Evolutionary conservation across 2,888 invertebrate genomes (phyloP), one percentile per base, ranked within the genome.

Genomic region (Plusia festucae): DNA sequence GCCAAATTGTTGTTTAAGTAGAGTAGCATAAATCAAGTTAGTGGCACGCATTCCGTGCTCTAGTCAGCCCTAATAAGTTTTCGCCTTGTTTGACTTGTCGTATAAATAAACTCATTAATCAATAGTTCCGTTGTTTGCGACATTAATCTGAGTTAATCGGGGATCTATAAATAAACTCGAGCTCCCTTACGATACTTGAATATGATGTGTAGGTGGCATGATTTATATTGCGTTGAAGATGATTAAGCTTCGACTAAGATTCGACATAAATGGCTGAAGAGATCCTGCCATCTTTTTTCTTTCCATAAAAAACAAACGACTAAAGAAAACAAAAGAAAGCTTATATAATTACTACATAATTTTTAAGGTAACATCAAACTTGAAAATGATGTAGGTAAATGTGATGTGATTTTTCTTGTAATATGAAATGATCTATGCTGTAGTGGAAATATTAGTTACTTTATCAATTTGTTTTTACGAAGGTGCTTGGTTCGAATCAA

Each of bases 41-140:
- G 55, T 15, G 57, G 49, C 46, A 68, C 51, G 34, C 55, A 74
- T 78, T 78, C 69, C 75, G 40, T 32, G 44, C 16, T 40, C 32
- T 27, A 66, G n/a, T n/a, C n/a, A n/a, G 40, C 46, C 54, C 64
- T 78, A 78, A 78, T 78, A 74, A 68, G 68, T 78, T 81, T 63
- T 60, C 79, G 71, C 79, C 63, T 70, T 76, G 80, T 82, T 79
- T 67, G 77, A 82, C 73, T 67, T 73, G 76, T 66, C 59, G 66
- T 62, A 70, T 82, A 79, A 70, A 76, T 82, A 82, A 70, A 59
- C 62, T 63, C 80, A 79, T 82, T 79, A 79, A 73, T 79, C 76
- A 79, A 68, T 73, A 57, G 60, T 52, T 63, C 72, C 46, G 67
- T 65, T 82, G 80, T 79, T 70, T 58, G 24, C 67, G 59, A 73